Conservation (phyloP, 2,113 vertebrate species). For the Nettapus auritus region DNA sequence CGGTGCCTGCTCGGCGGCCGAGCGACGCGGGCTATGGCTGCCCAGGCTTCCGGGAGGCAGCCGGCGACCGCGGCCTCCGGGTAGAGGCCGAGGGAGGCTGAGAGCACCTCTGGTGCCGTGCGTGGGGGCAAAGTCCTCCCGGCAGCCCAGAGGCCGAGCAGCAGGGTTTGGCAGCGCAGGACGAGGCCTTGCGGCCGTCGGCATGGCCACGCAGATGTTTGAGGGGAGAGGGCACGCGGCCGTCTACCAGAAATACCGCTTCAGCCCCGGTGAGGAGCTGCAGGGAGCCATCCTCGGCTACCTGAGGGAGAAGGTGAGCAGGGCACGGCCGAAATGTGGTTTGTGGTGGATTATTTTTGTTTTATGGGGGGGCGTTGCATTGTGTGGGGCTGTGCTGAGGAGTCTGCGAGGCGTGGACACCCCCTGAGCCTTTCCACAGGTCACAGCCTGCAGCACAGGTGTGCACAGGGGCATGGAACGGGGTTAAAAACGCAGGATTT, state of each 20-base stretch:
- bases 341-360: too few species aligned
- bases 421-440: not conserved
- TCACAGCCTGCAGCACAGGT: not conserved
- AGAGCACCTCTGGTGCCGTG: not conserved
- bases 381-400: not conserved
- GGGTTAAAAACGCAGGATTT: not conserved
- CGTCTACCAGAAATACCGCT: constrained; percentile 82
- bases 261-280: constrained; percentile 71
- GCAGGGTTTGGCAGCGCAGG: fast-evolving
- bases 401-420: not conserved
- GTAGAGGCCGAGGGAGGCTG: not conserved
- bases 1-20: not conserved
- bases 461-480: not conserved
- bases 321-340: not conserved
- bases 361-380: not conserved
- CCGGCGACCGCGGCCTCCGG: too few species aligned
- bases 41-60: too few species aligned
- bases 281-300: constrained; percentile 76
- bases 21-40: not conserved
- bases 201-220: constrained; percentile 80
- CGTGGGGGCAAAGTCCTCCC: not conserved
- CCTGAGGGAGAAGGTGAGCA: constrained; percentile 78
- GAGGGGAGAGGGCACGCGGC: constrained; percentile 79
- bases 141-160: not conserved
- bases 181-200: not conserved